Base-by-base conservation (phyloP, 2,888 invertebrate species). In the Resseliella maxima region DNA sequence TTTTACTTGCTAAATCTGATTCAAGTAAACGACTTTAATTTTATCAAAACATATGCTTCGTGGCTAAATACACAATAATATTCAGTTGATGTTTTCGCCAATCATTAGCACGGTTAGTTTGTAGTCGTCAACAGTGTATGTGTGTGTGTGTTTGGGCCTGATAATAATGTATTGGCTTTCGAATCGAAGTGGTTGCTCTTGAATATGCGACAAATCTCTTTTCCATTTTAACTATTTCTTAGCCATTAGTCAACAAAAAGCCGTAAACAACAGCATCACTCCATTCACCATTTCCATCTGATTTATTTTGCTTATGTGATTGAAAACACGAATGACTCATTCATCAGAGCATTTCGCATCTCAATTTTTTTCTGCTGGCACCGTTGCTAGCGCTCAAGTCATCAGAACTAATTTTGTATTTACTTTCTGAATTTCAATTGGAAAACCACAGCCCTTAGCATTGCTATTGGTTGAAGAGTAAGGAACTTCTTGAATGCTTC, bases 231-330 rank as follows among this genome's bases (percentile, higher is more conserved):
- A 72, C 72, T 31, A 72, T 72, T 31, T 3, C 72, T 31, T 72
- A 27, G 72, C 72, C 72, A 15, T 72, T 72, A 72, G 31, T 72
- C 31, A 27, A 31, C 31, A 18, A 31, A 72, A 72, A 72, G 72
- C 10, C 72, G 31, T 31, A 72, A 31, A 18, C 31, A 18, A n/a
- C 72, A 35, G 15, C 12, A n/a, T 24, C 27, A 31, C 18, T n/a
- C 50, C 50, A 18, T 72, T 31, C 72, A 72, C 3, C 15, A 31
- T 15, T 72, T 72, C 31, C 35, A 12, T 15, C 31, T 12, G 72
- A 72, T 72, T 72, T 31, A 72, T 72, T 72, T 72, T 18, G 72
- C n/a, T 72, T 72, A 31, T 72, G 72, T 72, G 72, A 72, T 59
- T 8, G 12, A 24, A 59, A 59, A 59, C 15, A 3, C 5, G 27